phyloP scores from a whole-genome alignment of 1,140 invertebrate genomes.

The Scaptomyza montana region DNA sequence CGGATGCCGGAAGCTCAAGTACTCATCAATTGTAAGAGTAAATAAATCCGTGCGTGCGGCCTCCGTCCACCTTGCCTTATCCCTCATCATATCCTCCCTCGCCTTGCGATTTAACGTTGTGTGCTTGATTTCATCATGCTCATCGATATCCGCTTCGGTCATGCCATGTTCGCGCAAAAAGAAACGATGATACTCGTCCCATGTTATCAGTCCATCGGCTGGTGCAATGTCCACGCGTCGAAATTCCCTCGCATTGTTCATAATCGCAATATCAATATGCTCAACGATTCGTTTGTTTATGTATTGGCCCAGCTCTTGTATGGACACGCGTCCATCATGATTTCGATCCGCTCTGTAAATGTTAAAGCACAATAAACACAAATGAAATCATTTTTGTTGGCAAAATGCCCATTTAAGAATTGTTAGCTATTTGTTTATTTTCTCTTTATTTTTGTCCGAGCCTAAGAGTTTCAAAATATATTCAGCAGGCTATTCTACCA shows the following conservation, averaged over 20 bases:
- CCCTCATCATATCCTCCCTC: conserved; percentile 88
- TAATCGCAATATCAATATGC: conserved; percentile 89
- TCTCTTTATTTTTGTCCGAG: not conserved
- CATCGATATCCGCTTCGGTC: conserved; percentile 86
- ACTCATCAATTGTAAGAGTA: conserved; percentile 90
- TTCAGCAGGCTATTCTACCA: no score
- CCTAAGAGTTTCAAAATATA: no score
- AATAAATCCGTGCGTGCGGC: conserved; percentile 90
- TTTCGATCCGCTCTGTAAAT: conserved; percentile 88
- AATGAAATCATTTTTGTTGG: not conserved
- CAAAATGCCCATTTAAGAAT: not conserved
- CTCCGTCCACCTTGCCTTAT: conserved; percentile 92
- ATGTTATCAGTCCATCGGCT: conserved; percentile 90
- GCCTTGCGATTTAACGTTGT: conserved; percentile 83
- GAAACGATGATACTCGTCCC: conserved; percentile 91
- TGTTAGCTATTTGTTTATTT: no score
- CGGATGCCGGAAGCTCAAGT: conserved; percentile 92
- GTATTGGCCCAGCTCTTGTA: conserved; percentile 89
- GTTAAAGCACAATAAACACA: not conserved
- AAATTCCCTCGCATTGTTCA: conserved; percentile 90
- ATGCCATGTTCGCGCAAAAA: conserved; percentile 89
- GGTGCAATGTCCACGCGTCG: conserved; percentile 89
- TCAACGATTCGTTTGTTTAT: conserved; percentile 90
- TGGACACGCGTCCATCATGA: conserved; percentile 86
- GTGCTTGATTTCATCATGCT: conserved; percentile 88